phyloP scores from a whole-genome alignment of 2,797 vertebrate genomes.

The Distichodus sexfasciatus region DNA sequence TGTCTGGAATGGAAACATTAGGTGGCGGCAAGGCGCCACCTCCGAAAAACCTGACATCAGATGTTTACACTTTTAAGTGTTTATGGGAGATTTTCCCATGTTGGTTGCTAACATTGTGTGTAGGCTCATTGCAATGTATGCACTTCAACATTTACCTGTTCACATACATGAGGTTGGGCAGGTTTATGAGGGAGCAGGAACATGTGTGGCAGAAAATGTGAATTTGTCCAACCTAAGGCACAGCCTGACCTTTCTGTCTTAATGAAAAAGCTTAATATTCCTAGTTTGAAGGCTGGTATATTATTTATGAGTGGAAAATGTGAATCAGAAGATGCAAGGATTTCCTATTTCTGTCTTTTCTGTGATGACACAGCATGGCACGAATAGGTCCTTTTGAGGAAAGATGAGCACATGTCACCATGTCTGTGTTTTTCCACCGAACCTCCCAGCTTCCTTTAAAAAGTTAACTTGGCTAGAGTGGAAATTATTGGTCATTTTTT shows the following conservation, averaged over 20 bases:
- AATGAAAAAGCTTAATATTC: not conserved
- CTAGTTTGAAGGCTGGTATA: not conserved
- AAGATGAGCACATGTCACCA: not conserved
- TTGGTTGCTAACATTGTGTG: slow-evolving; percentile 22
- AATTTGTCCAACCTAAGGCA: slow-evolving; percentile 5
- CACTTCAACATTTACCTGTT: slow-evolving; percentile 41
- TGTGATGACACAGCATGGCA: slow-evolving; percentile 11
- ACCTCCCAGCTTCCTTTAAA: slow-evolving; percentile 5
- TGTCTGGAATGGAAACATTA: slow-evolving; percentile 66
- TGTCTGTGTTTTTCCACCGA: slow-evolving; percentile 38
- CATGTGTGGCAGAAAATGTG: slow-evolving; percentile 55
- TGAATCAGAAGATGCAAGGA: slow-evolving; percentile 36
- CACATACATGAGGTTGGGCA: slow-evolving; percentile 48
- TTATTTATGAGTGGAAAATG: slow-evolving; percentile 36
- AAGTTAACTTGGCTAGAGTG: slow-evolving; percentile 16
- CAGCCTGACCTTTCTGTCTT: slow-evolving; percentile 3
- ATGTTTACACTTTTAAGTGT: slow-evolving; percentile 50
- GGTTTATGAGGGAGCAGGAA: slow-evolving; percentile 65
- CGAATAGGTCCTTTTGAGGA: slow-evolving; percentile 20
- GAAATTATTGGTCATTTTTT: slow-evolving; percentile 15
- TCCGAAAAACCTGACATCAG: slow-evolving; percentile 57
- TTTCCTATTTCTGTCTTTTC: slow-evolving; percentile 34
- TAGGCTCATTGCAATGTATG: slow-evolving; percentile 26
- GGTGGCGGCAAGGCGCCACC: slow-evolving; percentile 66
- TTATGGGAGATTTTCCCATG: slow-evolving; percentile 64